A percentile compares a stretch with the other conserved stretches of the same genome.
phyloP scores from a whole-genome alignment of 1,140 invertebrate genomes.

The Mactra quadrangularis region DNA sequence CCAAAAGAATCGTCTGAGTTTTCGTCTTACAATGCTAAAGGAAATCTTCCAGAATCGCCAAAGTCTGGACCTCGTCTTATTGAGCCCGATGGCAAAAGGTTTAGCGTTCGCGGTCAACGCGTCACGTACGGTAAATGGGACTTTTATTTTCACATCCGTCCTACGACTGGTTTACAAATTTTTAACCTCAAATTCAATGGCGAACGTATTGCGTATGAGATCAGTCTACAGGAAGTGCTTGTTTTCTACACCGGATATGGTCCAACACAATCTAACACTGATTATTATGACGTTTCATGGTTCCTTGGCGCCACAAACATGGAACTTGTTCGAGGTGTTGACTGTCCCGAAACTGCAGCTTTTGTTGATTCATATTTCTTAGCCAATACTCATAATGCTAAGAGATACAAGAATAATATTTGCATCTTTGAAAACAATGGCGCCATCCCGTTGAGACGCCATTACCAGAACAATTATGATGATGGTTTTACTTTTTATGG shows the following conservation, averaged over 20 bases:
- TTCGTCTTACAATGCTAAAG: constrained; percentile 70
- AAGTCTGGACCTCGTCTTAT: constrained; percentile 72
- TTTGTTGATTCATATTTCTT: constrained; percentile 73
- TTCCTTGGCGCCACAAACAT: constrained; percentile 71
- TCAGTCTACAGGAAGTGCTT: constrained; percentile 76
- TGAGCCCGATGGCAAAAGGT: constrained; percentile 77
- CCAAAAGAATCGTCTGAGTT: constrained; percentile 40
- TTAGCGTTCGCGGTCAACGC: constrained; percentile 71
- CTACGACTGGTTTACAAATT: constrained; percentile 73
- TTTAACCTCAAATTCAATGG: constrained; percentile 77
- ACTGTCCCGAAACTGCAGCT: constrained; percentile 77
- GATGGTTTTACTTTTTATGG: constrained; percentile 68
- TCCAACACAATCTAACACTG: constrained; percentile 65
- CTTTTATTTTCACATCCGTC: constrained; percentile 73
- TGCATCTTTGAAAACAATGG: constrained; percentile 80
- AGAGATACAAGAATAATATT: constrained; percentile 71
- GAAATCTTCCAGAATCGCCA: constrained; percentile 61
- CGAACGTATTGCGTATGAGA: constrained; percentile 78
- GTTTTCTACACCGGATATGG: constrained; percentile 77
- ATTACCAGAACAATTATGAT: constrained; percentile 63
- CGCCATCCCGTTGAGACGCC: constrained; percentile 75
- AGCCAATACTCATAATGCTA: constrained; percentile 59
- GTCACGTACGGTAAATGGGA: constrained; percentile 78
- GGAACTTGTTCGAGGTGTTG: constrained; percentile 75
- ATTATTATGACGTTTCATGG: constrained; percentile 73